Conservation (phyloP, 2,797 vertebrate species). For the Natrix natrix region DNA sequence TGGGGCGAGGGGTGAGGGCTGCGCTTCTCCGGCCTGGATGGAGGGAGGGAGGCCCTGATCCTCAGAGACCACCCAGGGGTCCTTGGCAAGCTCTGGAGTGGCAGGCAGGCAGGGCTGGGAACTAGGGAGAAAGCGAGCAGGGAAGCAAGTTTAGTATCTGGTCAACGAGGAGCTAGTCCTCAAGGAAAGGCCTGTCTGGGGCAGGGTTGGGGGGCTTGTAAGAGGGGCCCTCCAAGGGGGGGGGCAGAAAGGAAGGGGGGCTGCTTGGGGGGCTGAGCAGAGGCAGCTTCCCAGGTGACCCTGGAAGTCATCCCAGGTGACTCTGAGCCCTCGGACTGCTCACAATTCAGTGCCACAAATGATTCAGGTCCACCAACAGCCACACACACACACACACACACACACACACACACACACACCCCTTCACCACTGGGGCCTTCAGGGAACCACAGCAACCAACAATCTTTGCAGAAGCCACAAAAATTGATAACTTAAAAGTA, state of each 20-base stretch:
- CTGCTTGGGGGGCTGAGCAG: constrained; percentile 72
- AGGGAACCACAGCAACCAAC: background rate
- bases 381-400: background rate
- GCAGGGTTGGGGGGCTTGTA: background rate
- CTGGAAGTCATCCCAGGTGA: constrained; percentile 78
- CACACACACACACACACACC: background rate
- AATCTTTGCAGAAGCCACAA: constrained; percentile 48
- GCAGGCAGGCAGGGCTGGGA: constrained; percentile 70
- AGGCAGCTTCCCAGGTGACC: constrained; percentile 76
- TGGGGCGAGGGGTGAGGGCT: constrained; percentile 33
- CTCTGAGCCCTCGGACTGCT: constrained; percentile 12
- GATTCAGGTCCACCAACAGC: constrained; percentile 16
- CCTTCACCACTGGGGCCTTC: background rate
- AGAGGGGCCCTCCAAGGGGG: background rate
- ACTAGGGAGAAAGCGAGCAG: constrained; percentile 89
- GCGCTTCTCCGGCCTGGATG: constrained; percentile 48
- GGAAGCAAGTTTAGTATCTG: constrained; percentile 84
- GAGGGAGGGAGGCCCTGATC: constrained; percentile 70
- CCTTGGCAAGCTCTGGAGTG: constrained; percentile 62
- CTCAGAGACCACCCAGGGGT: constrained; percentile 63
- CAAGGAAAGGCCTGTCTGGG: constrained; percentile 83
- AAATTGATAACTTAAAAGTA: background rate
- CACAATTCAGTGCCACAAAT: constrained; percentile 75
- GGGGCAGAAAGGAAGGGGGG: constrained; percentile 66
- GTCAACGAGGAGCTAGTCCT: constrained; percentile 77